Evolutionary conservation across 2,888 invertebrate species (phyloP).

Genomic region (Catotricha subobsoleta): DNA sequence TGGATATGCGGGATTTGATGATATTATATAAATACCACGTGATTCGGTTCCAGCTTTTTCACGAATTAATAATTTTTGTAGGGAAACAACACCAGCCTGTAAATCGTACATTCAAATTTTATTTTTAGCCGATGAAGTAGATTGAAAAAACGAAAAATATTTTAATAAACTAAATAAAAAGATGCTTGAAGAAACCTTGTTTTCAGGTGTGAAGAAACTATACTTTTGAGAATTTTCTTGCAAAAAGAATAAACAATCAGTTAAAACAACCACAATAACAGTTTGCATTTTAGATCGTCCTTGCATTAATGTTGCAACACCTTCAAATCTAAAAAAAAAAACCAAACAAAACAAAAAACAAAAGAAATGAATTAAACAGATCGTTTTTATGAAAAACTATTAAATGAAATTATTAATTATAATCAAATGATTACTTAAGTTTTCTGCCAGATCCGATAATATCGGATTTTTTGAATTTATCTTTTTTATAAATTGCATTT

Average conservation of each 20-base stretch:
- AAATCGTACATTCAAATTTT: too few species aligned
- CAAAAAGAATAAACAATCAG: constrained; percentile 81
- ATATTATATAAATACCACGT: constrained; percentile 79
- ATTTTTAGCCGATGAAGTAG: too few species aligned
- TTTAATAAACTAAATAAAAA: neutral
- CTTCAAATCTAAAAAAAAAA: constrained; percentile 49
- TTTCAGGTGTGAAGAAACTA: constrained; percentile 82
- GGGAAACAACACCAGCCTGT: constrained; percentile 79
- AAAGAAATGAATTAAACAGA: constrained; percentile 3
- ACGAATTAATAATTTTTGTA: constrained; percentile 77
- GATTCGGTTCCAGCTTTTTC: constrained; percentile 87
- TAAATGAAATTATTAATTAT: neutral
- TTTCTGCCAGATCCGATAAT: constrained; percentile 65
- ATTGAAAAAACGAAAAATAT: too few species aligned
- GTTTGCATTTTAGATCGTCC: constrained; percentile 80
- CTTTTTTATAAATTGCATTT: constrained; percentile 62
- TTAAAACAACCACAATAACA: constrained; percentile 72
- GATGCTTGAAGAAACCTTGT: constrained; percentile 45
- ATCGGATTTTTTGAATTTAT: constrained; percentile 87
- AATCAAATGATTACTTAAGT: constrained; percentile 36
- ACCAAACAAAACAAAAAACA: neutral
- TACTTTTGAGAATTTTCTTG: constrained; percentile 87
- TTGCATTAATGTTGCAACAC: constrained; percentile 75
- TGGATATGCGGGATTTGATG: constrained; percentile 75
- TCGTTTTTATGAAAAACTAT: constrained; percentile 1